Evolutionary conservation across 1,140 invertebrate genomes (phyloP).

Genomic region (Sipha flava): DNA sequence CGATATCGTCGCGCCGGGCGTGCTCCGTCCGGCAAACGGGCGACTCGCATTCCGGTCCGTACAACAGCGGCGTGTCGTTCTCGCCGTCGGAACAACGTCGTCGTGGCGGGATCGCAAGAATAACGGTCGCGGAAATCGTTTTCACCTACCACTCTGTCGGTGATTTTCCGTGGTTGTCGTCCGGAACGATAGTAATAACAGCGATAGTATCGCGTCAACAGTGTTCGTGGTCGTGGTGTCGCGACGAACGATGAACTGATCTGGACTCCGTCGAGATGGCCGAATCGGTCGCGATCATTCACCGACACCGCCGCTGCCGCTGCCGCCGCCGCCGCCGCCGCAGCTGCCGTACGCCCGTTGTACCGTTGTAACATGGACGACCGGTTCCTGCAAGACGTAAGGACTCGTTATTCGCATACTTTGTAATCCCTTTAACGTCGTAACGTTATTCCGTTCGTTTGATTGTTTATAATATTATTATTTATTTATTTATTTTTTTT

Average conservation of each 20-base stretch:
- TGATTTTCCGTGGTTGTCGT: neutral
- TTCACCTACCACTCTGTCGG: neutral
- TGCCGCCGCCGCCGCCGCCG: neutral
- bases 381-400: conserved; percentile 7
- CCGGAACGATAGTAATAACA: too few species aligned
- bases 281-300: neutral
- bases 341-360: too few species aligned
- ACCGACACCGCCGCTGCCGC: neutral
- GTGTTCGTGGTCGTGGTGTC: too few species aligned
- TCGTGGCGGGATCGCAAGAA: too few species aligned
- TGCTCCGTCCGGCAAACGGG: neutral
- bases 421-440: too few species aligned
- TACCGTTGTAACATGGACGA: neutral
- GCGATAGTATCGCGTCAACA: neutral
- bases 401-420: neutral
- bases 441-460: too few species aligned
- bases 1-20: neutral
- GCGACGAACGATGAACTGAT: too few species aligned
- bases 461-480: neutral
- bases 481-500: neutral
- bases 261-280: too few species aligned
- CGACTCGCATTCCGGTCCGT: conserved; percentile 4
- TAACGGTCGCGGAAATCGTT: too few species aligned
- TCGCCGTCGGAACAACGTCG: neutral
- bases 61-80: neutral